Evolutionary conservation across 1,140 invertebrate species (phyloP).

Genomic region (Temnothorax curvispinosus): DNA sequence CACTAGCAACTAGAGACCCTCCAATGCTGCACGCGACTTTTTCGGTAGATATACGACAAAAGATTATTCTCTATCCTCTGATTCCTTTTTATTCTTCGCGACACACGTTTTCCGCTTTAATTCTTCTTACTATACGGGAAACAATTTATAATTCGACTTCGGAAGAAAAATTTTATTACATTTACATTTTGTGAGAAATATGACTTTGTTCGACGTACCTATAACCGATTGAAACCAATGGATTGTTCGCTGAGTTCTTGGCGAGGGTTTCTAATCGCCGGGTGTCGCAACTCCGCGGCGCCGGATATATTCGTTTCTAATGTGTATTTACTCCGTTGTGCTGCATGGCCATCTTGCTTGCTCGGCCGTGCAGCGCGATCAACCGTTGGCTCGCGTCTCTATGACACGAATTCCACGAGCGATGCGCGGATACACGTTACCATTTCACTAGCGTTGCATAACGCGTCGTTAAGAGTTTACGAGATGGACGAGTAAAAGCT

Average conservation of each 20-base stretch:
- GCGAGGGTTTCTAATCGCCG: slow-evolving; percentile 4
- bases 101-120: neutral
- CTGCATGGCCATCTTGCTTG: neutral
- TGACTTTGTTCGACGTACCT: neutral
- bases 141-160: neutral
- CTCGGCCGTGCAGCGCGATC: slow-evolving; percentile 4
- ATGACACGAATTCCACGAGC: slow-evolving; percentile 66
- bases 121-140: neutral
- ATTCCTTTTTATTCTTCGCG: neutral
- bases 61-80: neutral
- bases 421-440: slow-evolving; percentile 48
- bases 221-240: neutral
- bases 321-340: neutral
- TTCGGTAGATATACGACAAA: neutral
- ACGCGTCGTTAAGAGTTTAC: neutral
- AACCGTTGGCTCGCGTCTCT: slow-evolving; percentile 60
- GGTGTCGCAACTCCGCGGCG: neutral
- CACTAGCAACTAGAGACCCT: neutral
- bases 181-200: neutral
- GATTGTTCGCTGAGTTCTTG: neutral
- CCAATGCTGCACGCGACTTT: neutral
- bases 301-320: slow-evolving; percentile 1
- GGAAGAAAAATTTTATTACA: neutral
- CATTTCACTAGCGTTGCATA: slow-evolving; percentile 61
- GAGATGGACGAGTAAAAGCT: slow-evolving; percentile 28